A percentile compares a stretch with the other conserved stretches of the same genome.
Evolutionary conservation across 2,888 invertebrate species (phyloP).

Genomic region (Amphipyra berbera): DNA sequence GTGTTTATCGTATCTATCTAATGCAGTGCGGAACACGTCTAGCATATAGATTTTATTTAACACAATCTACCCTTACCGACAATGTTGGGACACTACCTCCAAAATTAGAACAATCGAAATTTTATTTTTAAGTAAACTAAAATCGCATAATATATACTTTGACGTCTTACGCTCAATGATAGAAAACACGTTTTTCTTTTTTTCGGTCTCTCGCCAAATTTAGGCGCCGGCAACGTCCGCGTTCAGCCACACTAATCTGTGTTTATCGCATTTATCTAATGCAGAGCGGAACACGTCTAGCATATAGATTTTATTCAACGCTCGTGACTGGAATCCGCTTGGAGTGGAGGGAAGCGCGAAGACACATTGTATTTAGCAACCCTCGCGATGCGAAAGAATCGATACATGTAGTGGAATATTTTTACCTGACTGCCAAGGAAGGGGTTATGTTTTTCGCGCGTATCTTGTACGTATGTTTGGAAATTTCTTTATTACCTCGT

Average conservation of each 20-base stretch:
- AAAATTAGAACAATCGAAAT: too few relatives aligned
- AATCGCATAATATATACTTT: too few relatives aligned
- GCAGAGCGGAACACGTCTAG: slow-evolving; percentile 63
- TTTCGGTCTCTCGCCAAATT: slow-evolving; percentile 13
- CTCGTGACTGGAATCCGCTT: slow-evolving; percentile 66
- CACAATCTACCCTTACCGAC: neutral
- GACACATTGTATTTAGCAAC: slow-evolving; percentile 70
- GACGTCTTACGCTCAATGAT: too few relatives aligned
- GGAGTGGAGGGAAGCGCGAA: slow-evolving; percentile 54
- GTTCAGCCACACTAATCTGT: slow-evolving; percentile 54
- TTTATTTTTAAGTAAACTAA: too few relatives aligned
- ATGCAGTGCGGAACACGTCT: slow-evolving; percentile 62
- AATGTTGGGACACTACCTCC: too few relatives aligned
- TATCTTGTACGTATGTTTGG: too few relatives aligned
- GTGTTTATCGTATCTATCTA: slow-evolving; percentile 61
- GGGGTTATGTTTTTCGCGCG: too few relatives aligned
- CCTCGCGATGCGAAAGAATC: slow-evolving; percentile 57
- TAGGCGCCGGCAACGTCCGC: slow-evolving; percentile 35
- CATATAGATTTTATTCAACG: slow-evolving; percentile 67
- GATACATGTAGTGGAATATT: slow-evolving; percentile 48
- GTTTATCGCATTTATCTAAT: slow-evolving; percentile 62
- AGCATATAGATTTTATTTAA: slow-evolving; percentile 68
- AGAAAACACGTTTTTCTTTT: too few relatives aligned
- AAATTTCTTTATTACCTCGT: too few relatives aligned
- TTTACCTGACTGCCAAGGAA: too few relatives aligned